Evolutionary conservation across 2,888 invertebrate species (phyloP).

Genomic region (Aphidoletes aphidimyza): DNA sequence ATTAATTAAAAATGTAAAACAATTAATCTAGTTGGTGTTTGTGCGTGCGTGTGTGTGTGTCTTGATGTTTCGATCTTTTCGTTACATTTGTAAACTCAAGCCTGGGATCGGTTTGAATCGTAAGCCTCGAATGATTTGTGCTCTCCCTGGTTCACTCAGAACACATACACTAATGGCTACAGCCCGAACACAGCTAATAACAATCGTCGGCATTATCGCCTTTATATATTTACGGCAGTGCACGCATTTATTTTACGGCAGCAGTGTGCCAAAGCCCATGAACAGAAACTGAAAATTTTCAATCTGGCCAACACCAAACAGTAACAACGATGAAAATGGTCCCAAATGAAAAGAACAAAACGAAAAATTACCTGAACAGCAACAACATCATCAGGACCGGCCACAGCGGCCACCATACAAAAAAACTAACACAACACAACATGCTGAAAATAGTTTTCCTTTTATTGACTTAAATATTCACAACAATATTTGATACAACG

Average conservation of each 20-base stretch:
- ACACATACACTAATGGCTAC: too few relatives aligned
- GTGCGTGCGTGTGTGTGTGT: too few relatives aligned
- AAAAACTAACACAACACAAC: too few relatives aligned
- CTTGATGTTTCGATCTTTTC: slow-evolving; percentile 8
- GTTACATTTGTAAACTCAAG: not conserved
- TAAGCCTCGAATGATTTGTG: not conserved
- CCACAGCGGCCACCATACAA: too few relatives aligned
- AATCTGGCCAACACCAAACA: not conserved
- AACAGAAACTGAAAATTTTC: slow-evolving; percentile 30
- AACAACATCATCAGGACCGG: too few relatives aligned
- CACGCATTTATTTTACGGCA: slow-evolving; percentile 20
- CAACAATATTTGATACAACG: not conserved
- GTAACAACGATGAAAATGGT: not conserved
- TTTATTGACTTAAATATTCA: not conserved
- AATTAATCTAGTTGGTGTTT: slow-evolving; percentile 15
- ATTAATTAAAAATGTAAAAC: slow-evolving; percentile 36
- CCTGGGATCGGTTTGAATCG: not conserved
- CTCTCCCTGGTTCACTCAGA: not conserved
- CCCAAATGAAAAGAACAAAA: not conserved
- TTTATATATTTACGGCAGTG: slow-evolving; percentile 14
- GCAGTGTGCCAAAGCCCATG: not conserved
- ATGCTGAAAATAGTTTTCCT: not conserved
- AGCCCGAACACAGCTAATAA: not conserved
- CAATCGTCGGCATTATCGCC: slow-evolving; percentile 26
- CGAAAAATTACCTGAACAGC: not conserved